Conservation (phyloP, 2,113 vertebrate species). For the Vulpes lagopus region DNA sequence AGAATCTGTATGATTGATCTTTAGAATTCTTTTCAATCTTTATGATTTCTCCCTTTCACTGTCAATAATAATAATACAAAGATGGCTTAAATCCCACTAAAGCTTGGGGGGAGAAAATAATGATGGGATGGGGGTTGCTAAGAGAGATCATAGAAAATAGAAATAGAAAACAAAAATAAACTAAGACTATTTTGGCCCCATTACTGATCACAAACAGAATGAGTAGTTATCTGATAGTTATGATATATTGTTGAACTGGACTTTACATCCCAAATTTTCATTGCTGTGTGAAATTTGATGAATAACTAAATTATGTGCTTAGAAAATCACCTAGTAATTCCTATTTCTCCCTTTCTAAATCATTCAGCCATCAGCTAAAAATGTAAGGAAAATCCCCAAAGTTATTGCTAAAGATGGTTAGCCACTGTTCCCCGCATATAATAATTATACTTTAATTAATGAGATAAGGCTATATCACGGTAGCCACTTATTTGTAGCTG, state of each 20-base stretch:
- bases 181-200: neutral
- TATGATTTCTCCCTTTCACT: neutral
- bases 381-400: neutral
- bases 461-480: neutral
- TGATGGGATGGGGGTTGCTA: neutral
- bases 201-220: constrained; percentile 28
- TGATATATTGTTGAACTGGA: neutral
- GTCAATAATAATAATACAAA: constrained; percentile 3
- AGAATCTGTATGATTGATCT: neutral
- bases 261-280: constrained; percentile 10
- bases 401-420: constrained; percentile 22
- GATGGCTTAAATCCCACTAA: neutral
- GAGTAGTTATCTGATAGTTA: constrained; percentile 5
- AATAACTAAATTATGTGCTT: constrained; percentile 14
- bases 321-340: constrained; percentile 32
- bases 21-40: constrained; percentile 41
- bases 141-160: neutral
- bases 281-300: neutral
- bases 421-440: neutral
- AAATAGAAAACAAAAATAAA: neutral
- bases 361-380: neutral
- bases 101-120: neutral
- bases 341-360: neutral
- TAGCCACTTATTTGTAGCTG: neutral
- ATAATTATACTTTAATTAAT: neutral